Percentiles rank a stretch among this genome's conserved stretches.
Evolutionary conservation across 1,140 invertebrate species (phyloP).

Genomic region (Ectropis grisescens): DNA sequence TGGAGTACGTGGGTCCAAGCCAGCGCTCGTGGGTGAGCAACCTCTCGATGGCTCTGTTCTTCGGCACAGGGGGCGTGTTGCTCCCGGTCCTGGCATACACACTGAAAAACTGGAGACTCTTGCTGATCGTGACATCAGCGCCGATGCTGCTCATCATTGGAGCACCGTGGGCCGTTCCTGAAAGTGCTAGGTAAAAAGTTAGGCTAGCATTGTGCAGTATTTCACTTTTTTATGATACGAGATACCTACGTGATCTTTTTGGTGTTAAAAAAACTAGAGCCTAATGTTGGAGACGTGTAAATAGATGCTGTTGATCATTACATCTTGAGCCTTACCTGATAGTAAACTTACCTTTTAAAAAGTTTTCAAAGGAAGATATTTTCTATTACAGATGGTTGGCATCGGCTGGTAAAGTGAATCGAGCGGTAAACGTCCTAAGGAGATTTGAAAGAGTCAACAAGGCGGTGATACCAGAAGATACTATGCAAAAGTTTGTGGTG

Average conservation of each 20-base stretch:
- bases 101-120: conserved; percentile 66
- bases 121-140: conserved; percentile 44
- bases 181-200: conserved; percentile 44
- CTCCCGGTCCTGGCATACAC: conserved; percentile 64
- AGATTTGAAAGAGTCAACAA: conserved; percentile 84
- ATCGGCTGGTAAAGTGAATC: conserved; percentile 72
- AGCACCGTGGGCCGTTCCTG: conserved; percentile 36
- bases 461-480: conserved; percentile 75
- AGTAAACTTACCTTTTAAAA: too few species aligned
- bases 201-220: too few species aligned
- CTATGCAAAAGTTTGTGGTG: conserved; percentile 79
- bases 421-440: conserved; percentile 78
- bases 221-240: too few species aligned
- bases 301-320: too few species aligned
- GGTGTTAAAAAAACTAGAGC: too few species aligned
- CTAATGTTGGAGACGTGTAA: too few species aligned
- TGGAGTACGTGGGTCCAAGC: conserved; percentile 61
- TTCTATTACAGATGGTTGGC: conserved; percentile 69
- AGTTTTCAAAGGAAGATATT: too few species aligned
- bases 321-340: too few species aligned
- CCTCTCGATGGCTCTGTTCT: conserved; percentile 72
- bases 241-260: too few species aligned
- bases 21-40: conserved; percentile 69
- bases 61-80: conserved; percentile 63
- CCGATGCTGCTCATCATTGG: conserved; percentile 35